These are phyloP conservation scores for Scaptomyza pallida DNA, from an alignment of 1,140 invertebrate genomes.

Conservation along the genomic window DNA sequence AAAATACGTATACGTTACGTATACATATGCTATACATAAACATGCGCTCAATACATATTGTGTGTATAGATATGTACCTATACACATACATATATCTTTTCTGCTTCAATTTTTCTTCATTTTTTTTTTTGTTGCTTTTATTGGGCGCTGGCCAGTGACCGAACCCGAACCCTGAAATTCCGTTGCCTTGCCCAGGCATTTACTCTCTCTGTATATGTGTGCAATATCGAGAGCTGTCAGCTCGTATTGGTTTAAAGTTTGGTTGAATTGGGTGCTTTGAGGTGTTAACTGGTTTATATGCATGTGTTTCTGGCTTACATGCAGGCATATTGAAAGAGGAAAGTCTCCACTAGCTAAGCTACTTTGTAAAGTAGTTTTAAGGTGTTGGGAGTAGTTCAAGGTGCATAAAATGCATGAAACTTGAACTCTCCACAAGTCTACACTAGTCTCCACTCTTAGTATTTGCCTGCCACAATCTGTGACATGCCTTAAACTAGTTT, in stretches of 20 bases:
- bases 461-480: not conserved
- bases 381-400: no score
- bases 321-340: no score
- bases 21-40: conserved; percentile 32
- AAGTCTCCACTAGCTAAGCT: not conserved
- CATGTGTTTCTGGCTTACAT: no score
- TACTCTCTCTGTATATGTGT: conserved; percentile 25
- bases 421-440: conserved; percentile 5
- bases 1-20: conserved; percentile 34
- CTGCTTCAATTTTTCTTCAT: conserved; percentile 33
- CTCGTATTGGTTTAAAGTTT: conserved; percentile 56
- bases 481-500: no score
- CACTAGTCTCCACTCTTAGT: conserved; percentile 4
- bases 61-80: conserved; percentile 46
- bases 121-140: conserved; percentile 30
- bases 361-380: no score
- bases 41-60: conserved; percentile 51
- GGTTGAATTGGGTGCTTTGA: conserved; percentile 20
- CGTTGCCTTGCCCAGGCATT: conserved; percentile 8
- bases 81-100: conserved; percentile 42
- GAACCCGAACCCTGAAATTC: conserved; percentile 24
- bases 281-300: not conserved
- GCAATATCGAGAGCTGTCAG: conserved; percentile 50
- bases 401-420: not conserved
- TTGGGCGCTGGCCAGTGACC: conserved; percentile 55